phyloP scores from a whole-genome alignment of 2,113 vertebrate genomes.

The Hippocampus abdominalis region DNA sequence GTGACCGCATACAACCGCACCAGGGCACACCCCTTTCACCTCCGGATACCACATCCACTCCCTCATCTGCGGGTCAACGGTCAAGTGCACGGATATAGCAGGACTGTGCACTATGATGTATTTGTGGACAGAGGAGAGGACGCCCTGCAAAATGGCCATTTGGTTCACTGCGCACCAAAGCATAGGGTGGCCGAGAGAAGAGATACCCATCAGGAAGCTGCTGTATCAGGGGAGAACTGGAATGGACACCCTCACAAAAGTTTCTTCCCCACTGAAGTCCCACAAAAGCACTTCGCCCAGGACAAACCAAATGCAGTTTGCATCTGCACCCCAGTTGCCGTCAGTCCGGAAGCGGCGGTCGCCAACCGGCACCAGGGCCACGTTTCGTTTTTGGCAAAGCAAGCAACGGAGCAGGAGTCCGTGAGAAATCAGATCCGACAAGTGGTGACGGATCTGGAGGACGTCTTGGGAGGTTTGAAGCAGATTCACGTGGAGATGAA shows the following conservation, averaged over 20 bases:
- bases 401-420: constrained; percentile 46
- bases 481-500: constrained; percentile 78
- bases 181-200: constrained; percentile 38
- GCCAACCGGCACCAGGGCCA: constrained; percentile 15
- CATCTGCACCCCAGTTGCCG: constrained; percentile 2
- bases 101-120: constrained; percentile 41
- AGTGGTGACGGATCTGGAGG: constrained; percentile 75
- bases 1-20: constrained; percentile 30
- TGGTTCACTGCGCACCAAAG: constrained; percentile 49
- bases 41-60: constrained; percentile 50
- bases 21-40: constrained; percentile 41
- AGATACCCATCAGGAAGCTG: constrained; percentile 43
- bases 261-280: constrained; percentile 72
- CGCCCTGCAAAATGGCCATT: constrained; percentile 35
- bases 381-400: constrained; percentile 29
- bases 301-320: constrained; percentile 33
- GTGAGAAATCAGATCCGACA: constrained; percentile 74
- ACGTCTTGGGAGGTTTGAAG: constrained; percentile 75
- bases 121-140: constrained; percentile 40
- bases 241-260: constrained; percentile 41
- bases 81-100: constrained; percentile 50
- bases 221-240: constrained; percentile 48
- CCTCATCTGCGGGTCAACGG: constrained; percentile 66
- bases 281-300: constrained; percentile 55
- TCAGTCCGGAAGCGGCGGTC: constrained; percentile 2